Evolutionary conservation across 2,113 vertebrate species (phyloP), one percentile per base, ranked within the genome.

Genomic region (Actenoides lindsayi): DNA sequence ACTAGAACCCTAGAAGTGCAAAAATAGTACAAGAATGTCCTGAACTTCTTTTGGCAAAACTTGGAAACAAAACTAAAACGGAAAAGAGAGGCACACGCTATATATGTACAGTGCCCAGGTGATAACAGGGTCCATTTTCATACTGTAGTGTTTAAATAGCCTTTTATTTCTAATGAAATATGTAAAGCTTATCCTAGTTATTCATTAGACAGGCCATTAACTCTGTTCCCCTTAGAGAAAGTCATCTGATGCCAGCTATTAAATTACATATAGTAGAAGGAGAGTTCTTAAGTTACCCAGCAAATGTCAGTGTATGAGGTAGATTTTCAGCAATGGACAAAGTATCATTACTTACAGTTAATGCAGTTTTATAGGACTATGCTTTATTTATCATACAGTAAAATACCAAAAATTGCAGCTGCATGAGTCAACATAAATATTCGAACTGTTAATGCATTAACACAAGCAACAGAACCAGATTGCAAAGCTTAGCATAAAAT

Each of bases 401-500:
- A 96, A 89, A 76, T 30, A 81, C 7, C 7, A 78, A 48, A 89
- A 92, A 60, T 67, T 51, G 44, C 91, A 94, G 65, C 86, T 87
- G 94, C 62, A 30, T 69, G 89, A 81, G 50, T 54, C 1, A 6
- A 75, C 62, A 91, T 83, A 91, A 90, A 91, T 96, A 91, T 91
- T 82, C 70, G 81, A 93, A 86, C 39, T 83, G 60, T 64, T 81
- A 94, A 95, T 84, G 25, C 48, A 70, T 77, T 63, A 90, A 41
- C 86, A 76, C 50, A 93, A 96, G 91, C 95, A 68, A 94, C 24
- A 95, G 80, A 84, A 84, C 37, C 77, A 94, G 73, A 95, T 92
- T 86, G 89, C 88, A 95, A 94, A 96, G 95, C 78, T 96, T 96
- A 95, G 92, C 91, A 92, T 42, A 94, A 86, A 94, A 71, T 95